Percentiles rank a stretch among this genome's conserved stretches.
Conservation (phyloP, 2,113 vertebrate species). For the Furnarius figulus region DNA sequence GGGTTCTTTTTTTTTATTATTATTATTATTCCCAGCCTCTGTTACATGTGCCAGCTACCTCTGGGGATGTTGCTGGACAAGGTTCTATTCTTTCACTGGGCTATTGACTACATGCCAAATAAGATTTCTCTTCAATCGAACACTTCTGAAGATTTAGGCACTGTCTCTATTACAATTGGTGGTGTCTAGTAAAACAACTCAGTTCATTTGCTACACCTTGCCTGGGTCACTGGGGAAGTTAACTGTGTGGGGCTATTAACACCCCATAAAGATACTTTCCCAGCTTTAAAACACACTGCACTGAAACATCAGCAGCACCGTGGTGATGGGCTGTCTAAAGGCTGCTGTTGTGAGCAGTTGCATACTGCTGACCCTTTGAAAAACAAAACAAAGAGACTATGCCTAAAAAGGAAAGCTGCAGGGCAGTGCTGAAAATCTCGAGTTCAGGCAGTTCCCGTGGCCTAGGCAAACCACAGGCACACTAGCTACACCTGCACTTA, state of each 20-base stretch:
- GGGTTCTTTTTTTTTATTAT: background rate
- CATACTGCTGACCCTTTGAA: background rate
- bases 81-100: slow-evolving; percentile 1
- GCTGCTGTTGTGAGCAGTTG: background rate
- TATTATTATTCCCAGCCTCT: background rate
- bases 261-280: slow-evolving; percentile 22
- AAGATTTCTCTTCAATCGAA: slow-evolving; percentile 52
- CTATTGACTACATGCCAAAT: slow-evolving; percentile 64
- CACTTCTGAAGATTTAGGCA: slow-evolving; percentile 56
- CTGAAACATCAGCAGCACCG: background rate
- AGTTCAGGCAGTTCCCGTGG: background rate
- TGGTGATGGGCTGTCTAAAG: background rate
- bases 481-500: background rate
- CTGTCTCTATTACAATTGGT: slow-evolving; percentile 29
- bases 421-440: background rate
- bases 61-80: slow-evolving; percentile 44
- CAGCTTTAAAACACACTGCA: background rate
- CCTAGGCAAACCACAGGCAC: background rate
- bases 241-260: background rate
- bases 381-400: background rate
- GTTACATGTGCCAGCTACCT: background rate
- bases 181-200: slow-evolving; percentile 23
- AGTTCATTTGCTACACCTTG: slow-evolving; percentile 34
- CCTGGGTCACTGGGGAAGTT: slow-evolving; percentile 31
- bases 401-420: background rate